Conservation (phyloP, 2,888 invertebrate genomes). For the Clivina fossor region DNA sequence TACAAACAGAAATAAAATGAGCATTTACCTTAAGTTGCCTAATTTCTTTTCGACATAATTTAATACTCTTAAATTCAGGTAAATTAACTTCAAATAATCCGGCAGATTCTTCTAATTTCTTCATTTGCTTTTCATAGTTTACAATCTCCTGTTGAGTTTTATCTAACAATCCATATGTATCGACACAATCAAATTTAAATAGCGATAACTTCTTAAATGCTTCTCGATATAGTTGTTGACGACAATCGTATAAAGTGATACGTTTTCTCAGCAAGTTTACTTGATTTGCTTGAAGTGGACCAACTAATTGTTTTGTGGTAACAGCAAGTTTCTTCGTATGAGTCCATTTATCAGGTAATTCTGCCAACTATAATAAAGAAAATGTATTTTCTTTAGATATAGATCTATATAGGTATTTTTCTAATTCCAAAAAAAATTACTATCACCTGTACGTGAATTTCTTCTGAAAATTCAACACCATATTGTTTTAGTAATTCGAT, state of each 20-base stretch:
- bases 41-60: conserved; percentile 74
- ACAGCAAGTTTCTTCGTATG: conserved; percentile 82
- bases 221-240: conserved; percentile 75
- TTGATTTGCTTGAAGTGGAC: conserved; percentile 86
- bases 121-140: conserved; percentile 69
- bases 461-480: conserved; percentile 84
- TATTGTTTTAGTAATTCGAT: conserved; percentile 83
- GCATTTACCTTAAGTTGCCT: conserved; percentile 66
- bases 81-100: conserved; percentile 82
- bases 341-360: conserved; percentile 86
- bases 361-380: conserved; percentile 58
- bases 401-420: background rate
- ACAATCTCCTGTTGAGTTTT: conserved; percentile 66
- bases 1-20: background rate
- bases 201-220: conserved; percentile 65
- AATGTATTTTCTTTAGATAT: too few species aligned
- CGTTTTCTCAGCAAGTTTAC: conserved; percentile 83
- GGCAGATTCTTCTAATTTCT: conserved; percentile 70
- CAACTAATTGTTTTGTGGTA: conserved; percentile 80
- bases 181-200: conserved; percentile 64
- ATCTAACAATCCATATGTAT: conserved; percentile 71
- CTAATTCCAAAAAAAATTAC: background rate
- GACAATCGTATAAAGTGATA: conserved; percentile 76
- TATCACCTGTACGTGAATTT: conserved; percentile 68
- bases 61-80: conserved; percentile 79